Base-by-base conservation (phyloP, 2,888 invertebrate species). In the Yponomeuta cagnagella region DNA sequence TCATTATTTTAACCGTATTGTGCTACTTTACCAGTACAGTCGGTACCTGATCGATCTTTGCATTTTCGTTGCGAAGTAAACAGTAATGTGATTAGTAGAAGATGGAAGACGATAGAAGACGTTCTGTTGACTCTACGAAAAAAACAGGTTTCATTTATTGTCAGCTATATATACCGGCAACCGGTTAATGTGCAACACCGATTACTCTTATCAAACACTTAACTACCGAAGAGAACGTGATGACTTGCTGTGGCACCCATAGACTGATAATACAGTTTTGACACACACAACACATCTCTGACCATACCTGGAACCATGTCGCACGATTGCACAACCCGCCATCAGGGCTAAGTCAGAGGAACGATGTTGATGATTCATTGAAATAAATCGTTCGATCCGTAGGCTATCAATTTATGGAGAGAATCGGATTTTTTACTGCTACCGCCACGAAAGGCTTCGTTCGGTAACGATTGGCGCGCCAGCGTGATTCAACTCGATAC, bases 371-470 rank as follows among this genome's bases (percentile, higher is more conserved):
- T 88, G 89, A 89, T 78, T 89, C 90, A 90, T 83, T 83, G 76
- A 75, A 74, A 76, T 79, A 77, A 82, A 83, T 83, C 79, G 82
- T 84, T 83, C 80, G 76, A 77, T 76, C 80, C 78, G 80, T 80
- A 58, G 76, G 79, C 75, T 82, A 85, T 87, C 83, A 80, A 81
- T 79, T 79, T 81, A 77, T 80, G 52, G 52, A 58, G 52, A 78
- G 76, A 73, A 76, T 75, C 76, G 78, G 76, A 58, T 58, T 76
- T 80, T 43, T 80, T 78, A 80, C 82, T 82, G 84, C 84, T 84
- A 80, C 82, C 75, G 77, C 81, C 81, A 81, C 81, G 83, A 83
- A 87, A 81, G 83, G 84, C 82, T 85, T 84, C 80, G 77, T 77
- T 73, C 77, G 37, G n/a, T 23, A 67, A 43, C 67, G 67, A 67